phyloP scores from a whole-genome alignment of 37 sponge, comb jelly and placozoan genomes.

The Mnemiopsis leidyi region DNA sequence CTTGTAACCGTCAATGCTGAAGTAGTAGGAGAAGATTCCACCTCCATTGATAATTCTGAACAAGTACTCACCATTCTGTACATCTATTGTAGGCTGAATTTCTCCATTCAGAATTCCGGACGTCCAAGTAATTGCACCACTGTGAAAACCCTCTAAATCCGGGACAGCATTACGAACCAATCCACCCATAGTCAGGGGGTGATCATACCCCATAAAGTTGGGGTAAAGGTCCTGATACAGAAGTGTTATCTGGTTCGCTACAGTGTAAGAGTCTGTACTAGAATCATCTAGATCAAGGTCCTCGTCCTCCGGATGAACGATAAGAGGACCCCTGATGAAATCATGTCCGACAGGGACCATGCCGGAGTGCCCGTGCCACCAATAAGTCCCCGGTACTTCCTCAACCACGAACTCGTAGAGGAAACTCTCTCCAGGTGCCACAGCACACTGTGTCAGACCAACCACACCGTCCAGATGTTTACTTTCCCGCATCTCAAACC shows the following conservation, averaged over 20 bases:
- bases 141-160: not conserved
- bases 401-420: not conserved
- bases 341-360: not conserved
- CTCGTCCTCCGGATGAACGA: not conserved
- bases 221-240: not conserved
- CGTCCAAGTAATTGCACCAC: not conserved
- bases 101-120: constrained; percentile 16
- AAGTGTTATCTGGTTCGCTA: not conserved
- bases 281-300: not conserved
- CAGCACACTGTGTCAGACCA: constrained; percentile 38
- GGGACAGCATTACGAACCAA: not conserved
- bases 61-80: not conserved
- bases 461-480: constrained; percentile 16
- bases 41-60: constrained; percentile 41
- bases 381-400: constrained; percentile 19
- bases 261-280: not conserved
- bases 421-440: constrained; percentile 11
- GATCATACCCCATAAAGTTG: constrained; percentile 26
- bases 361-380: constrained; percentile 5
- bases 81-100: not conserved
- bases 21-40: not conserved
- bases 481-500: not conserved
- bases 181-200: not conserved
- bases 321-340: not conserved
- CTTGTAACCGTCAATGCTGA: constrained; percentile 10